Percentiles rank a stretch among this genome's conserved stretches.
Conservation (phyloP, 2,888 invertebrate species). For the Rhagonycha lutea region DNA sequence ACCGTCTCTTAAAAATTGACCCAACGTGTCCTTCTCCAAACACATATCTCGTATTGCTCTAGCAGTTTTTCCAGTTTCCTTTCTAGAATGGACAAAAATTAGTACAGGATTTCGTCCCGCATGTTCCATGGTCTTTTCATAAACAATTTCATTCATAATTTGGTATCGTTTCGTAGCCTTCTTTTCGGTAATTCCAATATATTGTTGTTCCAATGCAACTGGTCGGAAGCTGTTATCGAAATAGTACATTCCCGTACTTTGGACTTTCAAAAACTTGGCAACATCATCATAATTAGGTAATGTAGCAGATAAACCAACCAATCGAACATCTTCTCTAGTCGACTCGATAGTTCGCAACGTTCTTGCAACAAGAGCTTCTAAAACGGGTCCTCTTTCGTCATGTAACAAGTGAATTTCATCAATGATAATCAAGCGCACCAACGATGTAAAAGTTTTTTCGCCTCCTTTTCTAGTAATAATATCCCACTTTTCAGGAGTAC, state of each 20-base stretch:
- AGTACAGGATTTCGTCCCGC: constrained; percentile 97
- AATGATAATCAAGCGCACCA: constrained; percentile 94
- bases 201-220: constrained; percentile 96
- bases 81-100: constrained; percentile 97
- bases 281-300: constrained; percentile 98
- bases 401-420: constrained; percentile 98
- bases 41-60: constrained; percentile 96
- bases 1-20: constrained; percentile 93
- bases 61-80: constrained; percentile 98
- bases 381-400: constrained; percentile 96
- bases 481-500: constrained; percentile 99
- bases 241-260: constrained; percentile 89
- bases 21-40: constrained; percentile 94
- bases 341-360: constrained; percentile 88
- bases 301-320: constrained; percentile 96
- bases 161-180: constrained; percentile 95
- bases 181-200: constrained; percentile 98
- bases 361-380: constrained; percentile 93
- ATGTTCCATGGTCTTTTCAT: constrained; percentile 99
- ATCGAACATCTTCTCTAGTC: constrained; percentile 92
- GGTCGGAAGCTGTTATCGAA: constrained; percentile 98
- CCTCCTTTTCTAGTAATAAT: constrained; percentile 98
- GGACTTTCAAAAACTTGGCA: constrained; percentile 90
- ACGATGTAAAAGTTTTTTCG: constrained; percentile 94
- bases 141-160: constrained; percentile 99